Conservation (phyloP, 2,888 invertebrate genomes). For the Nematopogon swammerdamellus region DNA sequence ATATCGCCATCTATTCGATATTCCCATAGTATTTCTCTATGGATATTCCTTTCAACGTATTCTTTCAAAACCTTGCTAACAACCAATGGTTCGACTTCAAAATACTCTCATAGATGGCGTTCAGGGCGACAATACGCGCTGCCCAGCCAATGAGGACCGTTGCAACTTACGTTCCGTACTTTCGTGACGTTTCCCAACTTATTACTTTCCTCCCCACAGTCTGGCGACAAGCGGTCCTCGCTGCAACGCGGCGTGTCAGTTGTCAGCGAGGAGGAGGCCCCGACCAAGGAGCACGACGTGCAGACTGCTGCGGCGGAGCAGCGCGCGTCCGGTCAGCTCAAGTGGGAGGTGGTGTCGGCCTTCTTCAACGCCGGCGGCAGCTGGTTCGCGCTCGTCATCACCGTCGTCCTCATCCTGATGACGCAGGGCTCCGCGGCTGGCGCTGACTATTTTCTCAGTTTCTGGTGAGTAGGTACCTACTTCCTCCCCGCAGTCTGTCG, state of each 20-base stretch:
- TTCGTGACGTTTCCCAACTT: too few species aligned
- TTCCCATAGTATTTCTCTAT: too few species aligned
- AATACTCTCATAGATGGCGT: too few species aligned
- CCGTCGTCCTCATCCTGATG: slow-evolving; percentile 28
- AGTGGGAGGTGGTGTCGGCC: slow-evolving; percentile 32
- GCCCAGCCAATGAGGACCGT: too few species aligned
- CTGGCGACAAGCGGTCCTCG: not conserved
- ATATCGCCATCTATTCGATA: too few species aligned
- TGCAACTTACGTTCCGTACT: too few species aligned
- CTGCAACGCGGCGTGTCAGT: slow-evolving; percentile 12
- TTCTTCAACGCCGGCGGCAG: slow-evolving; percentile 39
- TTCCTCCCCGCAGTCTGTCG: slow-evolving; percentile 1
- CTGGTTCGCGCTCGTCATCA: slow-evolving; percentile 26
- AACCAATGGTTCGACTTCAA: too few species aligned
- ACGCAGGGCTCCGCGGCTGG: slow-evolving; percentile 60
- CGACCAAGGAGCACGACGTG: slow-evolving; percentile 28
- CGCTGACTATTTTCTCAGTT: slow-evolving; percentile 69
- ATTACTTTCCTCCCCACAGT: too few species aligned
- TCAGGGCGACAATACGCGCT: too few species aligned
- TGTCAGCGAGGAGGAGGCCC: slow-evolving; percentile 23
- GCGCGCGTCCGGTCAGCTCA: slow-evolving; percentile 34
- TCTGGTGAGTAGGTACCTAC: too few species aligned
- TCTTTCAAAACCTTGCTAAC: too few species aligned
- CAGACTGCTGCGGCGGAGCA: slow-evolving; percentile 39
- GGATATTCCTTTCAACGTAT: too few species aligned